phyloP scores from a whole-genome alignment of 2,113 vertebrate genomes.

The Gavia stellata region DNA sequence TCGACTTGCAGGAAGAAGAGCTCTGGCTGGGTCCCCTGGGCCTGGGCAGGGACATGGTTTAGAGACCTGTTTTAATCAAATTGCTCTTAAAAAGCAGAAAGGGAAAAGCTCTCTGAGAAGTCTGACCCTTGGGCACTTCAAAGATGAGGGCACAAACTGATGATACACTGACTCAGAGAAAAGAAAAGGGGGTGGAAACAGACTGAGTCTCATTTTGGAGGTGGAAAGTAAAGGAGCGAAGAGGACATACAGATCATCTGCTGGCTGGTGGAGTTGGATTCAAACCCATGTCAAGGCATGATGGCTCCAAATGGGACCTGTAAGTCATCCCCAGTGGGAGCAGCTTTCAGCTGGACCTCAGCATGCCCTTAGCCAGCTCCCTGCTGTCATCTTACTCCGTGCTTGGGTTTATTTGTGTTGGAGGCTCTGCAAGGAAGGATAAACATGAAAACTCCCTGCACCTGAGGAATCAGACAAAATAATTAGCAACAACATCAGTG shows the following conservation, averaged over 20 bases:
- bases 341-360: background rate
- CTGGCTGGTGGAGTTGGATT: background rate
- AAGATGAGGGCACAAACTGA: background rate
- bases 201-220: background rate
- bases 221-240: background rate
- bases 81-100: slow-evolving; percentile 23
- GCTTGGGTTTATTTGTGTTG: background rate
- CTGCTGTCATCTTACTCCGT: background rate
- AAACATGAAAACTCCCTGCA: background rate
- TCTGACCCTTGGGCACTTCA: background rate
- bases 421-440: background rate
- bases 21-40: background rate
- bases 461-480: background rate
- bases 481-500: background rate
- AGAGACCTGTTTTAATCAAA: slow-evolving; percentile 10
- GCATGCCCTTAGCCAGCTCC: background rate
- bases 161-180: background rate
- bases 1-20: background rate
- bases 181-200: background rate
- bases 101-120: background rate
- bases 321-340: background rate
- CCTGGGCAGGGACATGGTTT: background rate
- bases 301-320: background rate
- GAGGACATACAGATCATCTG: background rate
- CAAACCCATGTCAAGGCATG: background rate